Evolutionary conservation across 2,888 invertebrate genomes (phyloP).

Genomic region (Pammene aurita): DNA sequence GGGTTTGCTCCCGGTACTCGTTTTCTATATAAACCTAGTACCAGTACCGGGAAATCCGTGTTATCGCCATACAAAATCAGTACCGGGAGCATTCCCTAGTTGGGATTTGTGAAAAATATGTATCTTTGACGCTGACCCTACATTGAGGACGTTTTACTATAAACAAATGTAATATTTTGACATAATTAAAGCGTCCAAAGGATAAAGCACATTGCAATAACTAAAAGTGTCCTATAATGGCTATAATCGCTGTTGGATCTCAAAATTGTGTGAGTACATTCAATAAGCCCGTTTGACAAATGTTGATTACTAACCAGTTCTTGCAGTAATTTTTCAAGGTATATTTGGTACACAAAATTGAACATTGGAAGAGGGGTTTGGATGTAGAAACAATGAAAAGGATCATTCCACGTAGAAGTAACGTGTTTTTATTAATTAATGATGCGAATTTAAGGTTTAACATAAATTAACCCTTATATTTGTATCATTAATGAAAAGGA

Average conservation of each 20-base stretch:
- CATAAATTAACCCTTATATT: too few relatives aligned
- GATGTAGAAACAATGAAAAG: too few relatives aligned
- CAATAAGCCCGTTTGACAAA: conserved; percentile 5
- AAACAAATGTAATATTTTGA: background rate
- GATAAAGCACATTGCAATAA: background rate
- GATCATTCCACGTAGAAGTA: too few relatives aligned
- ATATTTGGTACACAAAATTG: background rate
- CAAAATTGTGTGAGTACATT: conserved; percentile 27
- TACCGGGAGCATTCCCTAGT: too few relatives aligned
- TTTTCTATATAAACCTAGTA: too few relatives aligned
- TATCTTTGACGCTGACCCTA: background rate
- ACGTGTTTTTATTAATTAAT: too few relatives aligned
- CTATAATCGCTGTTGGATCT: conserved; percentile 21
- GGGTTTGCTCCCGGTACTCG: too few relatives aligned
- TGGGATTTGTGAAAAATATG: too few relatives aligned
- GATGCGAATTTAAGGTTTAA: too few relatives aligned
- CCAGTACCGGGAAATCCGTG: too few relatives aligned
- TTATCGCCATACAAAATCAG: background rate
- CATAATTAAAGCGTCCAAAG: background rate
- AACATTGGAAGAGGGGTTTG: background rate
- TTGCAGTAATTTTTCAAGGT: background rate
- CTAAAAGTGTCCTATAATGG: background rate
- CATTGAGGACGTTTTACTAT: background rate
- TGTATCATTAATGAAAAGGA: too few relatives aligned
- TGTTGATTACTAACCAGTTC: background rate